Evolutionary conservation across 2,113 vertebrate species (phyloP).

Genomic region (Illadopsis cleaveri): DNA sequence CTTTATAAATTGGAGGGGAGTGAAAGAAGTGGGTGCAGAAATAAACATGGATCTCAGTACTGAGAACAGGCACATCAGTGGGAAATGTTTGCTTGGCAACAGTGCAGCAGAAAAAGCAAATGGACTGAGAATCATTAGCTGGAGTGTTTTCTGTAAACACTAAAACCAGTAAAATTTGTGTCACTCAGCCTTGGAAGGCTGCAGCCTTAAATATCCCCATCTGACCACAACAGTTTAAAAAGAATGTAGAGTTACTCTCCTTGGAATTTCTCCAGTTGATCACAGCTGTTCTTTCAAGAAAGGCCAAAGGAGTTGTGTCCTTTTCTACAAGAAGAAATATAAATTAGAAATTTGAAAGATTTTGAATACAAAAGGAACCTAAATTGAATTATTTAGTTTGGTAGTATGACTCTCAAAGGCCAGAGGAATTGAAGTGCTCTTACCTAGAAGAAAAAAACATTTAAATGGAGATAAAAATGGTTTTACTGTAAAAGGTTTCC

Average conservation of each 20-base stretch:
- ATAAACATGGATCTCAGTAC: neutral
- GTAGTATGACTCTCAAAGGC: neutral
- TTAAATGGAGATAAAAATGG: neutral
- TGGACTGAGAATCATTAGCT: neutral
- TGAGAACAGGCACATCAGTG: neutral
- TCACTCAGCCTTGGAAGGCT: neutral
- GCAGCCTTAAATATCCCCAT: neutral
- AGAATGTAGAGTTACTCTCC: neutral
- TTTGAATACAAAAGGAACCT: neutral
- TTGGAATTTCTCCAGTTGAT: neutral
- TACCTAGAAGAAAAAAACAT: neutral
- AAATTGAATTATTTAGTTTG: neutral
- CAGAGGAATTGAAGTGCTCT: neutral
- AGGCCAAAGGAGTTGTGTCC: neutral
- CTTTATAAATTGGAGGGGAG: neutral
- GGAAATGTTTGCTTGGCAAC: neutral
- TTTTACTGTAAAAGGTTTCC: neutral
- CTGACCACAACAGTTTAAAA: neutral
- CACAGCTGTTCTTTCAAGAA: neutral
- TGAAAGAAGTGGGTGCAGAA: neutral
- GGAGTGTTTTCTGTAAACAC: neutral
- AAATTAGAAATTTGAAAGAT: neutral
- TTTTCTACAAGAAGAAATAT: neutral
- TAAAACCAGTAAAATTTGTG: neutral
- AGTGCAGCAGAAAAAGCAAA: neutral